Conservation (phyloP, 2,888 invertebrate genomes). For the Latheticus oryzae region DNA sequence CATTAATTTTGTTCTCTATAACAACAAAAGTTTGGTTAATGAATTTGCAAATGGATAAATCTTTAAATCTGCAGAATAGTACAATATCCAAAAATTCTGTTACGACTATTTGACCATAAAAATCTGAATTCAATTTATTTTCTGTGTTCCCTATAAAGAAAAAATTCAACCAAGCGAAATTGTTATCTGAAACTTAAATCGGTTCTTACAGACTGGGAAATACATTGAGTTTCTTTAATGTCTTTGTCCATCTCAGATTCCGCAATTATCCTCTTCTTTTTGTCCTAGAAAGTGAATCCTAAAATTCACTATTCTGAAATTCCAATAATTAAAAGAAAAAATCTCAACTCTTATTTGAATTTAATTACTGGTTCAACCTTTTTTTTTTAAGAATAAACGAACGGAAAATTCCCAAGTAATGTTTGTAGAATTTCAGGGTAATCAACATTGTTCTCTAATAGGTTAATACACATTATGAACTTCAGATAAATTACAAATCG, state of each 20-base stretch:
- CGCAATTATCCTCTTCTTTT: conserved; percentile 26
- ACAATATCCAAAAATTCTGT: no score
- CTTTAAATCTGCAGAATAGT: no score
- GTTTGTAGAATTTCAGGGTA: conserved; percentile 10
- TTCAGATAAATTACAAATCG: conserved; percentile 32
- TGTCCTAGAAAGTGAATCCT: not conserved
- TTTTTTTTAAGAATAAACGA: no score
- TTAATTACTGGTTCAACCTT: conserved; percentile 5
- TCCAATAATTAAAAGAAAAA: conserved; percentile 27
- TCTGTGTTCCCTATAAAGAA: no score
- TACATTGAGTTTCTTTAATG: conserved; percentile 4
- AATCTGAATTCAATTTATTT: no score
- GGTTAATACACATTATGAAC: conserved; percentile 30
- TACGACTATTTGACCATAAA: no score
- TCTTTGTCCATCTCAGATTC: conserved; percentile 20
- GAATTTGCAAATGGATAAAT: no score
- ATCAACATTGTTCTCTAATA: conserved; percentile 32
- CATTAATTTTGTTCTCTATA: no score
- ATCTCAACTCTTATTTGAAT: no score
- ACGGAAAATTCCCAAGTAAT: conserved; percentile 6
- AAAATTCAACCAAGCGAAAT: conserved; percentile 6
- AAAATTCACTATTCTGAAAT: conserved; percentile 29
- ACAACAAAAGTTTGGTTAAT: no score
- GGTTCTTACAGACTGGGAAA: not conserved
- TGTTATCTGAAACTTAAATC: conserved; percentile 8